Percentiles rank a stretch among this genome's conserved stretches.
Conservation (phyloP, 2,888 invertebrate genomes). For the Nephrotoma flavescens region DNA sequence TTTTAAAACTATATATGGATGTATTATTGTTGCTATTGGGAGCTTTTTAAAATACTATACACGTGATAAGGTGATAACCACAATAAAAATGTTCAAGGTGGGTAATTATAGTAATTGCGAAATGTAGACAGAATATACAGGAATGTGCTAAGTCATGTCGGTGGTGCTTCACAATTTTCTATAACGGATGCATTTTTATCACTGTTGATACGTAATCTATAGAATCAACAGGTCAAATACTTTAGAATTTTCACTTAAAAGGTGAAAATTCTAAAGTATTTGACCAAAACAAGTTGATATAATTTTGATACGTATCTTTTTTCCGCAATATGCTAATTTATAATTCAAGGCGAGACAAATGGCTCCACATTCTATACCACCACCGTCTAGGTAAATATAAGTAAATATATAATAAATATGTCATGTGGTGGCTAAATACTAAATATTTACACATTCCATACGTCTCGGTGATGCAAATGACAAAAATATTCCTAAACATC, state of each 20-base stretch:
- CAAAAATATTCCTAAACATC: not conserved
- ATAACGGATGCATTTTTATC: too few species aligned
- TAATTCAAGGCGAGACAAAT: not conserved
- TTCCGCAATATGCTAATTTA: not conserved
- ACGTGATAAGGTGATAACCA: too few species aligned
- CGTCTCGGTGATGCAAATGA: not conserved
- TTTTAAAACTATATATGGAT: too few species aligned
- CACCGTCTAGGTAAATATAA: not conserved
- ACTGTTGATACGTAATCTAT: too few species aligned
- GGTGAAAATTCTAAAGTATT: not conserved
- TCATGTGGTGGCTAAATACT: not conserved
- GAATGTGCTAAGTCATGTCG: too few species aligned
- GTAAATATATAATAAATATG: not conserved
- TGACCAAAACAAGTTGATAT: not conserved
- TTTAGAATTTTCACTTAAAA: not conserved
- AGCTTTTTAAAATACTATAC: too few species aligned
- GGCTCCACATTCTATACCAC: not conserved
- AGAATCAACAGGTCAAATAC: too few species aligned
- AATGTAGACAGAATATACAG: too few species aligned
- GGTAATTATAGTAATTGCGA: too few species aligned
- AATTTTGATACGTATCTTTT: not conserved
- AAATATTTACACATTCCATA: not conserved
- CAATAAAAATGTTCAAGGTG: too few species aligned
- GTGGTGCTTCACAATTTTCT: too few species aligned
- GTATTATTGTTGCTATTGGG: too few species aligned